Evolutionary conservation across 2,797 vertebrate genomes (phyloP).

Genomic region (Picus viridis): DNA sequence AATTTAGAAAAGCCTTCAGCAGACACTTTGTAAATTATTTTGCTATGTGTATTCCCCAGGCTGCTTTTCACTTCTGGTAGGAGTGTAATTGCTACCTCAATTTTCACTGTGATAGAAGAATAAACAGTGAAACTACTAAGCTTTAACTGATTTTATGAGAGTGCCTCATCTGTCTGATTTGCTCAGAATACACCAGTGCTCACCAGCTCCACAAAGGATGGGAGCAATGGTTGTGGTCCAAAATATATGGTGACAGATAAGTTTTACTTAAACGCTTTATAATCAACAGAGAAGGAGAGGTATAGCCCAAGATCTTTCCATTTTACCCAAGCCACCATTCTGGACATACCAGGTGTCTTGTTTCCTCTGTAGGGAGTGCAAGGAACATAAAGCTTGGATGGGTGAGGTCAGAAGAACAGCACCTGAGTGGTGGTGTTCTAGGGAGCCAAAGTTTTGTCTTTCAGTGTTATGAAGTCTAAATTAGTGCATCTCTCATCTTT

Average conservation of each 20-base stretch:
- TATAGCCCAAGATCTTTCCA: neutral
- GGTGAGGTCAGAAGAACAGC: neutral
- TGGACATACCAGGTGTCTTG: neutral
- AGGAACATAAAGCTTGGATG: neutral
- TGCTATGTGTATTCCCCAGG: neutral
- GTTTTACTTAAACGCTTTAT: neutral
- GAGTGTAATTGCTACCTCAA: neutral
- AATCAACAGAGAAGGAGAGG: neutral
- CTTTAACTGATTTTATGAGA: neutral
- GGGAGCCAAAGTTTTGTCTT: neutral
- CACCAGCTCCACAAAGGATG: neutral
- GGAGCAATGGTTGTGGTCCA: neutral
- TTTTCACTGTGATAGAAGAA: neutral
- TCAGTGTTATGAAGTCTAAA: neutral
- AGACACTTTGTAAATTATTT: neutral
- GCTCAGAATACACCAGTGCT: neutral
- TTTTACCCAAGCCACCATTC: neutral
- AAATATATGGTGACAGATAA: neutral
- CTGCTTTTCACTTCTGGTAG: neutral
- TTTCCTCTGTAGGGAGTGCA: neutral
- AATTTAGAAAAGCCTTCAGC: neutral
- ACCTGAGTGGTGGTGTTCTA: neutral
- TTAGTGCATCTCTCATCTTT: neutral
- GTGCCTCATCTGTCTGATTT: neutral
- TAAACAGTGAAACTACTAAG: neutral